Evolutionary conservation across 2,797 vertebrate species (phyloP), one percentile per base, ranked within the genome.

Genomic region (Galagoides demidoff): DNA sequence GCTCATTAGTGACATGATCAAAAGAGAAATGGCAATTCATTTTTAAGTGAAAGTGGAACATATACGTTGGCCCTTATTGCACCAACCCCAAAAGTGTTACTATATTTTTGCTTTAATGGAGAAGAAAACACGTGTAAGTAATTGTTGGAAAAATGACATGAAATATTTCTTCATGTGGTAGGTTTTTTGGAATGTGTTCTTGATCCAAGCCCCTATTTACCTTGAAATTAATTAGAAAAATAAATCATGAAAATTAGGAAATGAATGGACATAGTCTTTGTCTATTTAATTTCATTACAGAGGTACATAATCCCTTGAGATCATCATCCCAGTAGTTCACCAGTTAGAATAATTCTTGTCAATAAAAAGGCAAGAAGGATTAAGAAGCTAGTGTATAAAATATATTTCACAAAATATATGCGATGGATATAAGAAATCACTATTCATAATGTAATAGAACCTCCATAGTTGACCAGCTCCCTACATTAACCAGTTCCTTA

Each of bases 181-280:
- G 34, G 43, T 83, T 66, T 4, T 22, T 77, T 90, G 27, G 71
- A 10, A 1, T 74, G 7, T 82, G n/a, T 7, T 66, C 37, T 45
- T 90, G 34, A 12, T 61, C 55, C 9, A 90, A 90, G 16, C 7
- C 87, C 39, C 27, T 83, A 27, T 64, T 81, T 87, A 74, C 22
- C 89, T 93, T 77, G 25, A 92, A 86, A 68, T 61, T 29, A 83
- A 55, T 90, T 74, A 49, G 49, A 96, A 85, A 78, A 89, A 74
- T 84, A 61, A 90, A 85, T 77, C 31, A 64, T 71, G 27, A 27
- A 85, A 95, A 77, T 93, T 90, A 85, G 39, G n/a, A 83, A 52
- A 39, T 73, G 14, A 89, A 45, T 90, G 19, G 74, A 85, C 81
- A 79, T 0, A 37, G 11, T 77, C 12, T 59, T 89, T 29, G 3